These are phyloP conservation scores for Limonius californicus DNA, from an alignment of 1,140 invertebrate species.

Conservation along the genomic window DNA sequence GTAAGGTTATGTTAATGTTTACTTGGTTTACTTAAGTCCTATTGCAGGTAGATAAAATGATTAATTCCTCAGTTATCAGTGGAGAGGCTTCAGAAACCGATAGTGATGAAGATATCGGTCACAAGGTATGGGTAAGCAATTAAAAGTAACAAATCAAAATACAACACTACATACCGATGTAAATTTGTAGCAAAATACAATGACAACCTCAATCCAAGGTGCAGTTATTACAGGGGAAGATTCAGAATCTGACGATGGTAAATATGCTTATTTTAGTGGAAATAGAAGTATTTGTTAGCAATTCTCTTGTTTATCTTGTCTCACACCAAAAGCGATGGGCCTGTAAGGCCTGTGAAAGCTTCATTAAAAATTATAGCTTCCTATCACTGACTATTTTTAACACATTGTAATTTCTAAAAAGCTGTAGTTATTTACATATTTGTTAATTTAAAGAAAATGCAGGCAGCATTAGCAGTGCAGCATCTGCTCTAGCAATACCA, in stretches of 20 bases:
- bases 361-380: too few species aligned
- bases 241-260: conserved; percentile 44
- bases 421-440: not conserved
- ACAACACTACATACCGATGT: not conserved
- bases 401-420: too few species aligned
- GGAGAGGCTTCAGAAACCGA: conserved; percentile 46
- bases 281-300: too few species aligned
- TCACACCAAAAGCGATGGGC: too few species aligned
- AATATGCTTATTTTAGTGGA: too few species aligned
- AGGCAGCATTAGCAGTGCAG: conserved; percentile 33
- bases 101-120: conserved; percentile 38
- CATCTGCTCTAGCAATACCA: conserved; percentile 30
- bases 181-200: not conserved
- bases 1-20: not conserved
- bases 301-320: not conserved
- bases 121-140: not conserved
- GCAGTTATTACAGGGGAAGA: conserved; percentile 43
- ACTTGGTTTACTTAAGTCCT: not conserved
- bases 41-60: not conserved
- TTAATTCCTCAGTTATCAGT: conserved; percentile 26
- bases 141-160: too few species aligned
- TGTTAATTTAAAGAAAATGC: conserved; percentile 28
- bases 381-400: too few species aligned
- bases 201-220: conserved; percentile 35
- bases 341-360: too few species aligned